These are phyloP conservation scores for Pardalotus punctatus DNA, from an alignment of 2,113 vertebrate genomes.

Conservation along the genomic window DNA sequence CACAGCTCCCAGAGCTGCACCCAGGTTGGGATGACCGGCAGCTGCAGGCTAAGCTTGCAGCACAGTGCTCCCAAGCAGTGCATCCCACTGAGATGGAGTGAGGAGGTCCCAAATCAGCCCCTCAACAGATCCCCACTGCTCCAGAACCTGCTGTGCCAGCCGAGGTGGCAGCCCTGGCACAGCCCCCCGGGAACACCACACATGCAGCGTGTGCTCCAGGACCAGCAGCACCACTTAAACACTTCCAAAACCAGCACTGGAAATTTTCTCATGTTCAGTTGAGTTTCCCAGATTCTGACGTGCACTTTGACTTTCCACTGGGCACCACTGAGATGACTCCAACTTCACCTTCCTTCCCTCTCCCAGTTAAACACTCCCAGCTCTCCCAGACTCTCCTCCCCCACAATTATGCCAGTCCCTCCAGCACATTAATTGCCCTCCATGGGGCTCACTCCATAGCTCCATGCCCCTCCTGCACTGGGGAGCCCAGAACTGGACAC, in stretches of 20 bases:
- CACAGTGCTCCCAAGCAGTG: background rate
- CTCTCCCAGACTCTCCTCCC: background rate
- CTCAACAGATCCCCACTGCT: background rate
- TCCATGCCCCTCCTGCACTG: background rate
- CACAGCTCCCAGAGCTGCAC: background rate
- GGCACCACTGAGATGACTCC: background rate
- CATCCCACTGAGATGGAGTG: too few relatives aligned
- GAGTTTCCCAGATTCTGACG: background rate
- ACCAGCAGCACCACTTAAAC: background rate
- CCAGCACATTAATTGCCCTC: background rate
- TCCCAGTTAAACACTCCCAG: background rate
- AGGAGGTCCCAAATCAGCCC: background rate
- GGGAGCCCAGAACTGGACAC: background rate
- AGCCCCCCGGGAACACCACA: background rate
- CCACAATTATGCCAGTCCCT: background rate
- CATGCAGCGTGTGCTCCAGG: background rate
- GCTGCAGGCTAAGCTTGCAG: background rate
- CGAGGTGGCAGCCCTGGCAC: background rate
- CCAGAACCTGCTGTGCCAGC: background rate
- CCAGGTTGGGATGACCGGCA: background rate
- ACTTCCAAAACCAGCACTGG: background rate
- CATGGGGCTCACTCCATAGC: background rate
- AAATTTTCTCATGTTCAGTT: background rate
- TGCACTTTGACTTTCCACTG: background rate
- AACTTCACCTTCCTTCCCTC: background rate